Evolutionary conservation across 2,113 vertebrate genomes (phyloP), one percentile per base, ranked within the genome.

Genomic region (Atherinomorus stipes): DNA sequence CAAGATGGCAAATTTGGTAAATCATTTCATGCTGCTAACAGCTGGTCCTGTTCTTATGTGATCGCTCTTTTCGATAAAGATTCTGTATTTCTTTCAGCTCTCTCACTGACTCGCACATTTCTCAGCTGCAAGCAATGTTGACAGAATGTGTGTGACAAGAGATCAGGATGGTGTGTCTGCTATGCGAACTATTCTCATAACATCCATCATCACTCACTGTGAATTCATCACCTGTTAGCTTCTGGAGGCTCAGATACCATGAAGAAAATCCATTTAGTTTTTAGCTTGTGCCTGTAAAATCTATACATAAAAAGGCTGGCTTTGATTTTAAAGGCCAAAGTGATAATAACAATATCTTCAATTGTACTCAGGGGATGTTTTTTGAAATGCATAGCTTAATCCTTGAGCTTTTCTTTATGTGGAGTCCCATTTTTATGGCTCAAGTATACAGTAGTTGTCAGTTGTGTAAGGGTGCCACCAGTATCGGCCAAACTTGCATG

Each of bases 221-320:
- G 58, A 63, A 84, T 71, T 86, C 56, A 56, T 90, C 90, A 89
- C 87, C 90, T 91, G 90, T 80, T 89, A 37, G 78, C 81, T 73
- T 83, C 87, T 66, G 83, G 59, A 77, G 56, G 59, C 63, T 78
- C 74, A 31, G 25, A 73, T 74, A 67, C 62, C 66, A 40, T 26
- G 23, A 53, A 42, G 12, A 8, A 62, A 61, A 74, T 64, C 56
- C 61, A 22, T 57, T 64, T 44, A 60, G 28, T 60, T 74, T 82
- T 50, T 2, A 5, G n/a, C 61, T 77, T 69, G 44, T 21, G 50
- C 38, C 11, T 53, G 21, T 23, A 49, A 81, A 68, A 31, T n/a
- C 74, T 42, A 42, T 58, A 25, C 47, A 34, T 64, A 70, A 74
- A 51, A 25, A 69, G 31, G 12, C 23, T 38, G 52, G 25, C 42